Percentiles rank a stretch among this genome's conserved stretches.
Conservation (phyloP, 2,888 invertebrate species). For the Agrotis ipsilon region DNA sequence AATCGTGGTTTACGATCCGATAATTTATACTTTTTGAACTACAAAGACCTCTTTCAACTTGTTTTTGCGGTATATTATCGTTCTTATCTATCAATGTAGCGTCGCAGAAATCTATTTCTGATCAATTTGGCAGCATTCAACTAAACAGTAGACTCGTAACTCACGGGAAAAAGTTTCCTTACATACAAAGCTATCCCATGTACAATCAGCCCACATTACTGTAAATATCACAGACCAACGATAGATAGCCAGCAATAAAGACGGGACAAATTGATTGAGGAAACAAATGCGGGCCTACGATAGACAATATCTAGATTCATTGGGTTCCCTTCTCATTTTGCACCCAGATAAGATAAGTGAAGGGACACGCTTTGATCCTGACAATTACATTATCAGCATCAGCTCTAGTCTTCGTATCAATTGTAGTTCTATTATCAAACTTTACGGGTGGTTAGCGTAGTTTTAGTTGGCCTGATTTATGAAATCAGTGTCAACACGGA, state of each 20-base stretch:
- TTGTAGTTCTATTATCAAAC: too few species aligned
- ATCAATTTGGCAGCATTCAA: too few species aligned
- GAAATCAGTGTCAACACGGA: not conserved
- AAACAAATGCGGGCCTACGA: conserved; percentile 11
- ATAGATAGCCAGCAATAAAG: not conserved
- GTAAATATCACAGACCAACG: not conserved
- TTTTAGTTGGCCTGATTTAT: not conserved
- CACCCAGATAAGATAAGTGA: not conserved
- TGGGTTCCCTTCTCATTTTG: not conserved
- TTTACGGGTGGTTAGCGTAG: not conserved
- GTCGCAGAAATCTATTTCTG: too few species aligned
- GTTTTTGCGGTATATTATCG: too few species aligned
- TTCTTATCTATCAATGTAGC: too few species aligned
- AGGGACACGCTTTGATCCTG: not conserved
- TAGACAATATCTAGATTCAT: not conserved
- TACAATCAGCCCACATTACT: too few species aligned
- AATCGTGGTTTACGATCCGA: not conserved
- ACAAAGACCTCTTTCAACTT: too few species aligned
- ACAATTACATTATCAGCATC: not conserved
- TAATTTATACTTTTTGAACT: too few species aligned
- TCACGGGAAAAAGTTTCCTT: too few species aligned
- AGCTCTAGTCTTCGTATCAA: too few species aligned
- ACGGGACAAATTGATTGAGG: conserved; percentile 6
- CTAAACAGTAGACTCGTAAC: too few species aligned
- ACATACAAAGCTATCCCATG: too few species aligned